Base-by-base conservation (phyloP, 2,888 invertebrate species). In the Conomelus anceps region DNA sequence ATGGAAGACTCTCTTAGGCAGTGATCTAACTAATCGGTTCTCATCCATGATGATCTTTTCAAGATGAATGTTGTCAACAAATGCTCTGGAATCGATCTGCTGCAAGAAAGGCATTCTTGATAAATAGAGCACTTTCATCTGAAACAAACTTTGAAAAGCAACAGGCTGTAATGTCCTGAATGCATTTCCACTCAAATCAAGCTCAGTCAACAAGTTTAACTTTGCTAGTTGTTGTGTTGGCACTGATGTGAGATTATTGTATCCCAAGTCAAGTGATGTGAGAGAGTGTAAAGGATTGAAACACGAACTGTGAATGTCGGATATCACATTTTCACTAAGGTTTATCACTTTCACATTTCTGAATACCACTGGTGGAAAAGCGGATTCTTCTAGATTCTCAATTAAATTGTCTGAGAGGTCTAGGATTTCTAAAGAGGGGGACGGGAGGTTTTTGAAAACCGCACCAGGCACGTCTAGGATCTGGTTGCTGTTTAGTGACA, bases 1-100 rank as follows among this genome's bases (percentile, higher is more conserved):
- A 93, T 97, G 96, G 92, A 98, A 97, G 89, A 98, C 94, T 92
- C 97, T 95, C 89, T 96, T 95, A n/a, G 98, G 97, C 90, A 98
- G 94, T 92, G 95, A 95, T 89, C 94, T 94, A 88, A 98, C 94
- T 92, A 95, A 95, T 17, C 96, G 95, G 93, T 98, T 98, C 92
- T 96, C 96, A 93, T 97, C 96, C 94, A 98, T 94, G 93, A 96
- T 95, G 91, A 97, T 95, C 91, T 95, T 95, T 93, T 97, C 97
- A 91, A 97, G 94, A 92, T 97, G 96, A 34, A 97, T 96, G 93
- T 97, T 97, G 94, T 97, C 97, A 90, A 96, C 96, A 93, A 97
- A 97, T 89, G 97, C 96, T 93, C 97, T 94, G 23, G 96, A 95
- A 93, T 97, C 96, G 91, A 98, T 96, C 92, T 94, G 95, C 91